Evolutionary conservation across 2,113 vertebrate species (phyloP).

Genomic region (Chiloscyllium plagiosum): DNA sequence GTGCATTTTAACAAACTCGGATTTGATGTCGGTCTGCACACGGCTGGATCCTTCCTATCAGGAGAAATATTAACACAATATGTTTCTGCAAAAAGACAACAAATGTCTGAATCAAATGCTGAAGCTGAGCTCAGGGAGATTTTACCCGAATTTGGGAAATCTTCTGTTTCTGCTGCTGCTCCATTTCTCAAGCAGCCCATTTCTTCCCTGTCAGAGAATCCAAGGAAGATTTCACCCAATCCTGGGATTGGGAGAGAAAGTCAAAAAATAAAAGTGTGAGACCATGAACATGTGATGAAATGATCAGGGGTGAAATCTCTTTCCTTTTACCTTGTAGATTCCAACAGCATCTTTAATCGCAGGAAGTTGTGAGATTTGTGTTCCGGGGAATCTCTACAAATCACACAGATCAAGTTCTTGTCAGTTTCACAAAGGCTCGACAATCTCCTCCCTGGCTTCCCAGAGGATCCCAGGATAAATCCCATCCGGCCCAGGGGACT

Average conservation of each 20-base stretch:
- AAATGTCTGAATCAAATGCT: neutral
- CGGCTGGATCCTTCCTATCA: neutral
- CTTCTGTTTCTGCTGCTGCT: neutral
- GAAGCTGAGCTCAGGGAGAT: neutral
- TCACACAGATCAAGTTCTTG: conserved; percentile 1
- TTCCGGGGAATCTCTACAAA: neutral
- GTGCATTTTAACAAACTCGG: too few species aligned
- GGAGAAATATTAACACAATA: neutral
- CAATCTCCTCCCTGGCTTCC: too few species aligned
- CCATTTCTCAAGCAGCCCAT: neutral
- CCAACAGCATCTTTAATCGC: neutral
- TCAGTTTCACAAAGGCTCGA: conserved; percentile 9
- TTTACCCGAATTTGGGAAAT: neutral
- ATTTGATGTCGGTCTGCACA: too few species aligned
- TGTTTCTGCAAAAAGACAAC: neutral
- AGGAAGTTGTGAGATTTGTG: neutral
- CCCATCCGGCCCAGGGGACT: too few species aligned
- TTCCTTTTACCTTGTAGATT: conserved; percentile 3
- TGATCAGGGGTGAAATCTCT: neutral
- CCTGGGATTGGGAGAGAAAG: neutral
- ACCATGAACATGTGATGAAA: neutral
- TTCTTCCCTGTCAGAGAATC: neutral
- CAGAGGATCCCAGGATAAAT: too few species aligned
- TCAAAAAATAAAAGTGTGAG: neutral
- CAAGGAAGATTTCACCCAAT: neutral